Percentiles rank a stretch among this genome's conserved stretches.
These are phyloP conservation scores for Eucidaris tribuloides DNA, from an alignment of 35 echinoderm and acorn worm species.

Conservation along the genomic window DNA sequence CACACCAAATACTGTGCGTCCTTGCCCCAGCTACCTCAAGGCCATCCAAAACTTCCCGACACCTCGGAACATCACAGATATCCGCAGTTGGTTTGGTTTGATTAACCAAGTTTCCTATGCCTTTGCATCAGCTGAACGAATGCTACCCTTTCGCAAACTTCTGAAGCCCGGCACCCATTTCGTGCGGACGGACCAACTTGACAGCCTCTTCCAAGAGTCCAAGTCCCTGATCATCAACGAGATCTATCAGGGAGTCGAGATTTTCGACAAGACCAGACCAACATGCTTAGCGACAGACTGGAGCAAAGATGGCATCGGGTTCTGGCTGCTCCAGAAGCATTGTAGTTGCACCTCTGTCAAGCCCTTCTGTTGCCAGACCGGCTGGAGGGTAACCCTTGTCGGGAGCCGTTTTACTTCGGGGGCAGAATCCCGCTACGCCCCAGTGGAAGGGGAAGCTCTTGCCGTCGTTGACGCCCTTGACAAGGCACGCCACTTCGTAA, in stretches of 20 bases:
- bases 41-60: constrained; percentile 45
- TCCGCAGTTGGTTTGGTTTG: constrained; percentile 40
- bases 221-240: not conserved
- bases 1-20: not conserved
- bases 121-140: not conserved
- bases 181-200: not conserved
- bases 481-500: constrained; percentile 28
- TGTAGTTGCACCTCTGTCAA: constrained; percentile 3
- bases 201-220: not conserved
- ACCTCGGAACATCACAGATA: constrained; percentile 11
- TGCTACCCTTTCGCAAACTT: constrained; percentile 10
- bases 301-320: constrained; percentile 44
- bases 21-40: constrained; percentile 21
- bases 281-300: constrained; percentile 49
- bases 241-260: not conserved
- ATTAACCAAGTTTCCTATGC: constrained; percentile 47
- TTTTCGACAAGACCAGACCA: constrained; percentile 17
- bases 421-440: constrained; percentile 33
- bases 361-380: constrained; percentile 10
- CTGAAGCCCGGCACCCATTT: not conserved
- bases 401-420: constrained; percentile 14
- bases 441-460: constrained; percentile 41
- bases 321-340: constrained; percentile 57
- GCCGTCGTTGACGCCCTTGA: constrained; percentile 36
- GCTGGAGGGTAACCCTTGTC: constrained; percentile 45